Evolutionary conservation across 2,113 vertebrate genomes (phyloP), one percentile per base, ranked within the genome.

Genomic region (Donacobius atricapilla): DNA sequence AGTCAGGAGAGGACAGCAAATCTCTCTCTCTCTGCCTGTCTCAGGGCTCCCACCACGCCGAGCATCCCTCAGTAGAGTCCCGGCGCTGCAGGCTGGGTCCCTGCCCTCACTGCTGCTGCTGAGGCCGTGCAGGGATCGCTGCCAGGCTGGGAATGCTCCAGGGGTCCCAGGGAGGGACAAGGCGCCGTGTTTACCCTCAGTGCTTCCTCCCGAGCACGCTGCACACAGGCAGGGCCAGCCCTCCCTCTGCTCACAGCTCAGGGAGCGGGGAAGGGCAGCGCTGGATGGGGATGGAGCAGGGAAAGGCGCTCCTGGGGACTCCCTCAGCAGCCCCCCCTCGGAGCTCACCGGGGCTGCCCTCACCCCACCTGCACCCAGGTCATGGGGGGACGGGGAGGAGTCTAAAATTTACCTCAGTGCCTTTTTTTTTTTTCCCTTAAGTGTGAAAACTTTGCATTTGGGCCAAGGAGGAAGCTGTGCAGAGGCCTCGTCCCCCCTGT

Each of bases 391-490:
- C 17, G 4, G 57, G 51, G 76, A 79, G 24, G 58, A 90, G 47
- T 69, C 66, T 33, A 47, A 86, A 92, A 91, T 93, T 80, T 95
- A 98, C 97, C 97, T 97, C 97, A 97, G 98, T 98, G 98, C 98
- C 97, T 98, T 98, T 97, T 90, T 61, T 89, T 50, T 60, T 76
- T 89, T 58, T 33, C 40, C 77, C 21, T 47, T 4, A 91, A 97
- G 94, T 23, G n/a, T 94, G 65, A 84, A 61, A 93, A 47, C 30
- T 53, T 76, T 78, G 65, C 33, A 6, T 83, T 78, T 58, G 89
- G 83, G 93, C 64, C 81, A n/a, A 90, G 68, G 64, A 83, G 47
- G 89, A 86, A 40, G 61, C 8, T 58, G 71, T 13, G 7, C 15
- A 23, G 78, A 54, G 51, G 42, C 83, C 65, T 69, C 1, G 6